Base-by-base conservation (phyloP, 1,140 invertebrate species). In the Phymorhynchus buccinoides region DNA sequence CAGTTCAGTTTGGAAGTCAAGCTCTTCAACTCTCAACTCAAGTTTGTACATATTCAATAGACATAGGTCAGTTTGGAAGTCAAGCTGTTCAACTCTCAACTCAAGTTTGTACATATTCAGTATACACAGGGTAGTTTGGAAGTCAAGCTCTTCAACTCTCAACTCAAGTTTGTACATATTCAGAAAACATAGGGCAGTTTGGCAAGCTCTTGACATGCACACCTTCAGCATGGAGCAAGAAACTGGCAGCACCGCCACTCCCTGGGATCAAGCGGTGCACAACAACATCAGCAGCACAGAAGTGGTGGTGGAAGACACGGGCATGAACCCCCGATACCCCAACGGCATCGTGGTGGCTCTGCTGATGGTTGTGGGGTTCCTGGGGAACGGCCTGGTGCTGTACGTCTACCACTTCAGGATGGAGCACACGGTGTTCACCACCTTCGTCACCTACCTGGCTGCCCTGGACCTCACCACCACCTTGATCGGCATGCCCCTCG, bases 351-450 rank as follows among this genome's bases (percentile, higher is more conserved):
- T 87, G 27, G 79, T 86, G 35, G 68, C 84, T 1, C 1, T 86
- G 44, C 35, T 87, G 37, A 42, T 87, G 35, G 7, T 85, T 18
- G 37, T 86, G 32, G 84, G 82, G 3, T 18, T 86, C 2, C 14
- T 66, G 16, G 87, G 87, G 16, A 87, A 87, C 56, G 32, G 44
- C 16, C 77, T 87, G 66, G 87, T 87, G n/a, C 80, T 82, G 56
- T 87, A 85, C 68, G 73, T 87, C 56, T 87, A 87, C 75, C 32
- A 85, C 30, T 81, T 75, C 66, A 81, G 75, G 68, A 80, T 73
- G 62, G 35, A 41, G 85, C 30, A 1, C n/a, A 86, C 68, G 32
- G 80, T 86, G 14, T 87, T 87, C 83, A 68, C 85, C 62, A 77
- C 84, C 56, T 87, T 87, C 52, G 85, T 87, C 68, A 83, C 44